Conservation (phyloP, 2,113 vertebrate species). For the Cyanocitta stelleri region DNA sequence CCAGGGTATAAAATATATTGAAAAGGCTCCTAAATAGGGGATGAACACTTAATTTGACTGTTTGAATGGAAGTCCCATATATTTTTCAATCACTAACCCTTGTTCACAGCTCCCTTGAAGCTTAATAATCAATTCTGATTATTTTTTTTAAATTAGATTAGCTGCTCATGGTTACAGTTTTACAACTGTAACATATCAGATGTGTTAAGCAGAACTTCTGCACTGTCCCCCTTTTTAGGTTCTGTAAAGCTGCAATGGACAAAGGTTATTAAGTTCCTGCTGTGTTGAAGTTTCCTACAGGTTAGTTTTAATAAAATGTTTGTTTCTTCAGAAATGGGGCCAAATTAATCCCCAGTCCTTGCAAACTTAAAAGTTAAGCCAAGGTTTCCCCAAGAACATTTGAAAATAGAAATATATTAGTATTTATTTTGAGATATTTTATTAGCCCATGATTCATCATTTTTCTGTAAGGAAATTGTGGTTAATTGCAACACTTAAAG, state of each 20-base stretch:
- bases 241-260: conserved; percentile 33
- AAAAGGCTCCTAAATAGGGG: conserved; percentile 78
- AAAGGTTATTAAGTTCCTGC: conserved; percentile 38
- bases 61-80: conserved; percentile 68
- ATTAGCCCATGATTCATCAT: conserved; percentile 32
- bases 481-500: conserved; percentile 58
- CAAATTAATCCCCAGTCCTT: not conserved
- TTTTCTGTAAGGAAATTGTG: conserved; percentile 55
- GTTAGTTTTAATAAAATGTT: conserved; percentile 42
- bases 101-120: conserved; percentile 74
- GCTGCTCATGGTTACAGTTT: conserved; percentile 55
- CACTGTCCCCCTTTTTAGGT: conserved; percentile 17
- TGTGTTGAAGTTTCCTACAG: conserved; percentile 39
- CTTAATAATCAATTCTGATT: conserved; percentile 73
- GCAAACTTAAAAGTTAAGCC: conserved; percentile 37
- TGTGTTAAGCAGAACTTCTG: conserved; percentile 51
- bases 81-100: conserved; percentile 73
- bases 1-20: conserved; percentile 80
- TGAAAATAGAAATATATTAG: conserved; percentile 6
- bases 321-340: conserved; percentile 33
- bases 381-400: conserved; percentile 40
- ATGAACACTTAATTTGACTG: conserved; percentile 83
- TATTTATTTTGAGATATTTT: conserved; percentile 12
- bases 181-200: conserved; percentile 51
- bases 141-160: conserved; percentile 62